Conservation (phyloP, 2,888 invertebrate species). For the Arctia plantaginis region DNA sequence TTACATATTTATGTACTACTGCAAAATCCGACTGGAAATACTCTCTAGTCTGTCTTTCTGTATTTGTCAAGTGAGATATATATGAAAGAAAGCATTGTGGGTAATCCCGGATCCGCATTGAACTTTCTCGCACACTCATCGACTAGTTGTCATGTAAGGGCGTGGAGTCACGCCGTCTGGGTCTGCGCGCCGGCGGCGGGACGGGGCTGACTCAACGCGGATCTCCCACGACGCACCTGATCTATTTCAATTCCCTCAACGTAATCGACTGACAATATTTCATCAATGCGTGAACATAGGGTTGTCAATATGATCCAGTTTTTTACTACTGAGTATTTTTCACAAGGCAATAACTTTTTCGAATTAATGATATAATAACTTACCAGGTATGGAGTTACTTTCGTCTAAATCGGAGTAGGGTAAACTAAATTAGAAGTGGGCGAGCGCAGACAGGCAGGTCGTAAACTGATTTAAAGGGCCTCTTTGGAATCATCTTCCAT, state of each 20-base stretch:
- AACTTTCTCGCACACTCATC: slow-evolving; percentile 14
- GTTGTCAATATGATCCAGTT: slow-evolving; percentile 25
- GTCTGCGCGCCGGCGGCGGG: slow-evolving; percentile 10
- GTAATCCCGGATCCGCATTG: slow-evolving; percentile 8
- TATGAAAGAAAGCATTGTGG: background rate
- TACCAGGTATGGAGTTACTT: too few species aligned
- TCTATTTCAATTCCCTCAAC: slow-evolving; percentile 51
- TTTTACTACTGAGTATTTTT: background rate
- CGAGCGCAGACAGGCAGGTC: too few species aligned
- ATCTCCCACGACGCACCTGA: slow-evolving; percentile 48
- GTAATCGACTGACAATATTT: slow-evolving; percentile 41
- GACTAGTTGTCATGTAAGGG: background rate
- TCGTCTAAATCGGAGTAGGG: too few species aligned
- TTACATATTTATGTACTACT: too few species aligned
- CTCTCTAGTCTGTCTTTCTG: background rate
- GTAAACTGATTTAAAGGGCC: too few species aligned
- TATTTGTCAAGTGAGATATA: background rate
- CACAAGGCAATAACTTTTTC: background rate
- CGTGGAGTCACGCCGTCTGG: slow-evolving; percentile 26
- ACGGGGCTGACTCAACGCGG: slow-evolving; percentile 52
- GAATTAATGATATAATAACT: background rate
- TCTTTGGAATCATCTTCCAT: too few species aligned
- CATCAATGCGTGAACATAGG: slow-evolving; percentile 38
- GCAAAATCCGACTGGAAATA: too few species aligned
- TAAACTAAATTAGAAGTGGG: too few species aligned